Percentiles rank a stretch among this genome's conserved stretches.
phyloP scores from a whole-genome alignment of 2,113 vertebrate species.

The Platanista minor region DNA sequence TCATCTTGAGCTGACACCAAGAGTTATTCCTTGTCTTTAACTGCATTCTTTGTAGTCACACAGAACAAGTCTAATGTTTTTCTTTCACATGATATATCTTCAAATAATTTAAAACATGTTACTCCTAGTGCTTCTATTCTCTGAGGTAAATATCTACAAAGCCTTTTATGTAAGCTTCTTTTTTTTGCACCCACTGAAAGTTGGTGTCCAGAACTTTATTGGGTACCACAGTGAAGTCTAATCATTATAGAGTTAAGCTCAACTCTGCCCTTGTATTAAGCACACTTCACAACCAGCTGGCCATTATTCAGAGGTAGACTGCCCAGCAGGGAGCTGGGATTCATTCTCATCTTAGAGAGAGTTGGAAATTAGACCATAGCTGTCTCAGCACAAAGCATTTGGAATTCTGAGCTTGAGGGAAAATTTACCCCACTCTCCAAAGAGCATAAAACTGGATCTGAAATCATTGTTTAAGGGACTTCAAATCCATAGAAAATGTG shows the following conservation, averaged over 20 bases:
- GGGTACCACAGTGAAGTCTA: not conserved
- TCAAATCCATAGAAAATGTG: not conserved
- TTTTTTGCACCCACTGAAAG: not conserved
- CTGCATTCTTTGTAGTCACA: not conserved
- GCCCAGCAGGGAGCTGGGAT: not conserved
- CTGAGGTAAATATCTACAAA: not conserved
- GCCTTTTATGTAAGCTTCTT: not conserved
- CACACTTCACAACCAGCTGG: not conserved
- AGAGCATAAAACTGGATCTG: not conserved
- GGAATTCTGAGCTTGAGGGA: not conserved
- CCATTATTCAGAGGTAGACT: not conserved
- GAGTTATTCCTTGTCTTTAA: not conserved
- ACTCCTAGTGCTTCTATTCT: not conserved
- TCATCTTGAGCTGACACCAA: not conserved
- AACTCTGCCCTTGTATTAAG: not conserved
- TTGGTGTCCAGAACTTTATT: not conserved
- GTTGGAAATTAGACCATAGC: not conserved
- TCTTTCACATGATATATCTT: not conserved
- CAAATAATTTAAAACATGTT: not conserved
- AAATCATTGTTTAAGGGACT: not conserved
- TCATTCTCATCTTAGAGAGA: not conserved
- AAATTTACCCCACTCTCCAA: not conserved
- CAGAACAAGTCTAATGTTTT: not conserved
- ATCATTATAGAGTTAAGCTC: not conserved
- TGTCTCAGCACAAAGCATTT: not conserved